Base-by-base conservation (phyloP, 2,888 invertebrate species). In the Onchidella celtica region DNA sequence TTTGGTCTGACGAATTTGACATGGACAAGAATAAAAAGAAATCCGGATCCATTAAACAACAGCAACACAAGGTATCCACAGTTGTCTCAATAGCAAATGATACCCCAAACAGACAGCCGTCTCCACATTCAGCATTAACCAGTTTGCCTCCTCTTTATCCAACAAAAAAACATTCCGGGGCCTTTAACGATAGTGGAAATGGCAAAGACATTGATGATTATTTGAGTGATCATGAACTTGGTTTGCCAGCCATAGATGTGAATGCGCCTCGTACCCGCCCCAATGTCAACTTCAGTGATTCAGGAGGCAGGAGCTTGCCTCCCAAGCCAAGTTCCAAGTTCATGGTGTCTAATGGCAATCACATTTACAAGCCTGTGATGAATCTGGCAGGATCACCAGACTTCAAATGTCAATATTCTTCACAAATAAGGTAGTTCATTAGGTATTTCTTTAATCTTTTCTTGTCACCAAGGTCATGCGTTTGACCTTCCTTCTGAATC, bases 301-400 rank as follows among this genome's bases (percentile, higher is more conserved):
- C 63, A 17, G 32, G 72, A n/a, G 14, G 17, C 17, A 55, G 57
- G 32, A 29, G 55, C n/a, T 34, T 55, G n/a, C 17, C 55, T 11
- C 0, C n/a, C 17, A 83, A 79, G 72, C 82, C 84, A 6, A 40
- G 73, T 14, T 74, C 78, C 29, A 81, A 72, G 61, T 81, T 81
- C 27, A 63, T 66, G 76, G 34, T 79, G 2, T 3, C 76, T 21
- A 86, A 85, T 80, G 88, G 88, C 24, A 89, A 88, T 79, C 87
- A 86, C 73, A 91, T 91, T 55, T 91, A 89, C 84, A 90, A 89
- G 76, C 91, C 91, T 38, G 88, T 89, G 63, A 91, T 90, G 63
- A 91, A 90, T 70, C 81, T 90, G 70, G 89, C 90, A 6, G 89
- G 89, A 0, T 91, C 91, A 24, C 89, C 89, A 24, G 90, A 91